Evolutionary conservation across 2,797 vertebrate genomes (phyloP).

Genomic region (Microhierax caerulescens): DNA sequence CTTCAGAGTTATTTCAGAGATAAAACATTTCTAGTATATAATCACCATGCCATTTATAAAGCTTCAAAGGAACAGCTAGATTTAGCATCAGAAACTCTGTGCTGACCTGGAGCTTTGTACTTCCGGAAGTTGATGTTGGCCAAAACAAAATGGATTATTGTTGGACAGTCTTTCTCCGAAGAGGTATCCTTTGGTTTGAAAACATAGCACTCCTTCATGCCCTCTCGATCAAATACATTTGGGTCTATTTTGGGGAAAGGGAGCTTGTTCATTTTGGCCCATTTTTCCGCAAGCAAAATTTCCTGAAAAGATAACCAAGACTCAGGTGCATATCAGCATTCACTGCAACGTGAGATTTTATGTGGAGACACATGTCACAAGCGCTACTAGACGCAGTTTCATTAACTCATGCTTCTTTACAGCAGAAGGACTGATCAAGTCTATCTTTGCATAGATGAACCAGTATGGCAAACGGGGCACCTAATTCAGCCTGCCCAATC

Average conservation of each 20-base stretch:
- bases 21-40: neutral
- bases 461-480: neutral
- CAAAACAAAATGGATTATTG: constrained; percentile 94
- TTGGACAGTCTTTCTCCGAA: constrained; percentile 90
- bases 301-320: constrained; percentile 78
- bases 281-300: constrained; percentile 95
- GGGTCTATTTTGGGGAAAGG: constrained; percentile 97
- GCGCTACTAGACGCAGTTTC: neutral
- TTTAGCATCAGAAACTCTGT: neutral
- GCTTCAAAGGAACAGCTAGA: neutral
- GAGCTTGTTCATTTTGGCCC: constrained; percentile 98
- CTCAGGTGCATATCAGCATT: neutral
- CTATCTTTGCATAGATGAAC: neutral
- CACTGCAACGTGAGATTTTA: neutral
- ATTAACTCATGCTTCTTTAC: neutral
- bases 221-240: constrained; percentile 94
- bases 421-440: neutral
- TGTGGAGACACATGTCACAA: neutral
- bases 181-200: constrained; percentile 91
- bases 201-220: constrained; percentile 94
- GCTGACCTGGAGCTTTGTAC: constrained; percentile 91
- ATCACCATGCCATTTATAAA: neutral
- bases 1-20: neutral
- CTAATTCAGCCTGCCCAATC: neutral
- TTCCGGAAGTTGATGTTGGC: constrained; percentile 94